Evolutionary conservation across 2,797 vertebrate genomes (phyloP), one percentile per base, ranked within the genome.

Genomic region (Gymnothorax reevesii): DNA sequence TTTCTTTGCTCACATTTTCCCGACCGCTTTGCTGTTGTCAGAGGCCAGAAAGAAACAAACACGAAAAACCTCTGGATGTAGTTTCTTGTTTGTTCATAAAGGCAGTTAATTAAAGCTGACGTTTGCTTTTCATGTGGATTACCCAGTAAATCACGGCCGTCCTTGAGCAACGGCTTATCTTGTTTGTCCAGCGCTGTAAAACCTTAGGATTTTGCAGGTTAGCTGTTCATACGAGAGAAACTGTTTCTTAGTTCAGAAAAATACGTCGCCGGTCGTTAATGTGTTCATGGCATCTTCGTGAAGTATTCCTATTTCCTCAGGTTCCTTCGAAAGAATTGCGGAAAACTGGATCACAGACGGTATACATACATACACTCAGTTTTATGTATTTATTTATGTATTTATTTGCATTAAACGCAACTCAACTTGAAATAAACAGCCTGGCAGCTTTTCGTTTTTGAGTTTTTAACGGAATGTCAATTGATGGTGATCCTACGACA

Each of bases 51-150:
- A 15, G 17, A 60, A 59, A 59, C 1, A 59, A 59, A 59, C 33
- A 42, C 33, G 13, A 59, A 59, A 59, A 7, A 59, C 8, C 57
- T 9, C 59, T 12, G 57, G 13, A 22, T 59, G 8, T 57, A 42
- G 12, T 49, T 60, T 66, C 25, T 52, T 80, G 13, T 54, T n/a
- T 79, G 33, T 82, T n/a, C 10, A 25, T 73, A 17, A 25, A n/a
- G n/a, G 49, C 42, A 59, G 33, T 84, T 62, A 66, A 87, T 82
- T 57, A 69, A 5, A 27, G 33, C 20, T 12, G 69, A 15, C 15
- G 27, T 55, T 84, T 87, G 33, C 79, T 87, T 87, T 79, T 27
- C 71, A 62, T 71, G 83, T 84, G 79, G 57, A 84, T 87, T 84
- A 55, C 49, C 33, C n/a, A 54, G 62, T 84, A 66, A 84, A 87